Evolutionary conservation across 2,797 vertebrate genomes (phyloP).

Genomic region (Muraenolepis orangiensis): DNA sequence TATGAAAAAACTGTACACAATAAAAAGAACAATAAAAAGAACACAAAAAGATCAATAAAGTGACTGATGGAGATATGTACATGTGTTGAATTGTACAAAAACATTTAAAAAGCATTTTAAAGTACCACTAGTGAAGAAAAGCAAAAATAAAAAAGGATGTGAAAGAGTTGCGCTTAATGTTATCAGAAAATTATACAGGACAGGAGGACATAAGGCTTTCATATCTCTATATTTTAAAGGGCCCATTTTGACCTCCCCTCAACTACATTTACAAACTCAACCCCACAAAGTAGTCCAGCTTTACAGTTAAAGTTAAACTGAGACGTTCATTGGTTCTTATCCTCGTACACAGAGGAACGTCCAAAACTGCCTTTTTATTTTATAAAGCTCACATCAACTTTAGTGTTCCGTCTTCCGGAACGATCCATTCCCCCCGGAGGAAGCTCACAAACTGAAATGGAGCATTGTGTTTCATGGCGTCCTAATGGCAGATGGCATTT

Average conservation of each 20-base stretch:
- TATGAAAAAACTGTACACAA: no score
- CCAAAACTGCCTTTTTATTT: conserved; percentile 56
- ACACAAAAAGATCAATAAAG: no score
- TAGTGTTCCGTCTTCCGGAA: conserved; percentile 67
- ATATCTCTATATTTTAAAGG: conserved; percentile 64
- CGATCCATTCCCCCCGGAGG: conserved; percentile 67
- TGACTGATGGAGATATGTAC: no score
- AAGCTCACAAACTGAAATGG: conserved; percentile 64
- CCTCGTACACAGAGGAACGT: conserved; percentile 30
- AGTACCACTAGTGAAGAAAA: no score
- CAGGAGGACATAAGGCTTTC: conserved; percentile 47
- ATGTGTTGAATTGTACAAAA: no score
- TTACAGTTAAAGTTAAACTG: neutral
- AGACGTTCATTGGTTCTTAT: no score
- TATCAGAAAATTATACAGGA: conserved; percentile 73
- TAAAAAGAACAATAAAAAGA: no score
- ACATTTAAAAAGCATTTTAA: no score
- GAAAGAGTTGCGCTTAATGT: conserved; percentile 54
- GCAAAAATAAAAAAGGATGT: neutral
- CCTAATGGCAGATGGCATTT: conserved; percentile 74
- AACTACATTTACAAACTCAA: no score
- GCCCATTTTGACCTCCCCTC: no score
- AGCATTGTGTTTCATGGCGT: conserved; percentile 69
- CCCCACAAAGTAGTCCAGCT: conserved; percentile 18
- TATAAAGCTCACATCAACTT: conserved; percentile 65